These are phyloP conservation scores for Agrotis segetum DNA, from an alignment of 2,888 invertebrate genomes.

Conservation along the genomic window DNA sequence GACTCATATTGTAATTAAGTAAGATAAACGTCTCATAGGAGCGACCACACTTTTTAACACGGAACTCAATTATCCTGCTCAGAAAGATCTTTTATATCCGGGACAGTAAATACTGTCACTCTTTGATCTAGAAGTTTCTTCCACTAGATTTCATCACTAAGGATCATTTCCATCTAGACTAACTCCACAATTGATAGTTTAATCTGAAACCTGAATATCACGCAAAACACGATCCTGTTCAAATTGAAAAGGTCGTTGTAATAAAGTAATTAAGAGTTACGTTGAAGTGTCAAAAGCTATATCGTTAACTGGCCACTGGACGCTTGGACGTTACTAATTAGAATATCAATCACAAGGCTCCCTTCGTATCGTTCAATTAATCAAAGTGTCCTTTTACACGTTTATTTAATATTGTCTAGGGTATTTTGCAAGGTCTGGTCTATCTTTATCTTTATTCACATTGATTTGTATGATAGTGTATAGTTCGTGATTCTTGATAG, in stretches of 20 bases:
- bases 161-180: conserved; percentile 11
- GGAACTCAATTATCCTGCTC: too few relatives aligned
- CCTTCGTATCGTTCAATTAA: conserved; percentile 57
- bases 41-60: too few relatives aligned
- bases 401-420: conserved; percentile 47
- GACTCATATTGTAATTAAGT: too few relatives aligned
- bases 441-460: not conserved
- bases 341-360: conserved; percentile 65
- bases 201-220: conserved; percentile 37
- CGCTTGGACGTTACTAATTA: conserved; percentile 56
- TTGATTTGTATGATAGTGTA: not conserved
- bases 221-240: conserved; percentile 47
- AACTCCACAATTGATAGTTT: conserved; percentile 30
- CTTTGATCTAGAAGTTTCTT: not conserved
- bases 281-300: conserved; percentile 51
- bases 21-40: too few relatives aligned
- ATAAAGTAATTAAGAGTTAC: conserved; percentile 57
- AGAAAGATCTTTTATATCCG: too few relatives aligned
- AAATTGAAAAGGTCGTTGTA: conserved; percentile 65
- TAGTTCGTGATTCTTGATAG: not conserved
- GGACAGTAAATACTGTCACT: not conserved
- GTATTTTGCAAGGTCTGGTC: conserved; percentile 45
- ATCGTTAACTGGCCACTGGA: conserved; percentile 44
- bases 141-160: conserved; percentile 4
- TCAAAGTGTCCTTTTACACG: conserved; percentile 52